Evolutionary conservation across 2,888 invertebrate genomes (phyloP), one percentile per base, ranked within the genome.

Genomic region (Drosophila ustulata): DNA sequence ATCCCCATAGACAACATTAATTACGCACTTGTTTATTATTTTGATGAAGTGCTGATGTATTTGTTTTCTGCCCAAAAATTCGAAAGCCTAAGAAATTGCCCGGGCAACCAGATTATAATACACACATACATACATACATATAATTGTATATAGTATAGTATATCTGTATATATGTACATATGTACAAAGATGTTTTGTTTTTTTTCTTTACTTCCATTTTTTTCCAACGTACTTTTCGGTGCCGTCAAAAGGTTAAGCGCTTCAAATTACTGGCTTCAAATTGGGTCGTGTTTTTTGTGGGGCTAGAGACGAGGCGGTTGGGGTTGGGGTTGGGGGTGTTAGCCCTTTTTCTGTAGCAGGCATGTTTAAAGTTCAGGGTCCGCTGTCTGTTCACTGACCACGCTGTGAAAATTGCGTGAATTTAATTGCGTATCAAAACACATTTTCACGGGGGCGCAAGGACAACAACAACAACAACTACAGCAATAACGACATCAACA

Each of bases 351-450:
- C 26, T 46, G 45, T 2, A 18, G 11, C n/a, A 5, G 39, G 37
- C 13, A 37, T 49, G 59, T 47, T 49, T 65, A 53, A 73, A 73
- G 77, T 69, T 73, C 52, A 66, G 62, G 62, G 46, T 66, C 56
- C 56, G 23, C 25, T 75, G 56, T 71, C 61, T 68, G 63, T 58
- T 56, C 65, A 51, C 61, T 74, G 66, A 70, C 74, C 75, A 68
- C 62, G 76, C 70, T 77, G 66, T 62, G 67, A 68, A 68, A 68
- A 73, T 70, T 75, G 51, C 63, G 58, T 76, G 74, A 76, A 76
- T 68, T 81, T 83, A 82, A 83, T 80, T 81, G 78, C 75, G 67
- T 69, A 82, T 80, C 72, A 75, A 77, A 82, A 71, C 70, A 77
- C 67, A 66, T 58, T 74, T 59, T 25, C 46, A 47, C 45, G 46